phyloP scores from a whole-genome alignment of 2,888 invertebrate genomes.

The Frankliniella intonsa region DNA sequence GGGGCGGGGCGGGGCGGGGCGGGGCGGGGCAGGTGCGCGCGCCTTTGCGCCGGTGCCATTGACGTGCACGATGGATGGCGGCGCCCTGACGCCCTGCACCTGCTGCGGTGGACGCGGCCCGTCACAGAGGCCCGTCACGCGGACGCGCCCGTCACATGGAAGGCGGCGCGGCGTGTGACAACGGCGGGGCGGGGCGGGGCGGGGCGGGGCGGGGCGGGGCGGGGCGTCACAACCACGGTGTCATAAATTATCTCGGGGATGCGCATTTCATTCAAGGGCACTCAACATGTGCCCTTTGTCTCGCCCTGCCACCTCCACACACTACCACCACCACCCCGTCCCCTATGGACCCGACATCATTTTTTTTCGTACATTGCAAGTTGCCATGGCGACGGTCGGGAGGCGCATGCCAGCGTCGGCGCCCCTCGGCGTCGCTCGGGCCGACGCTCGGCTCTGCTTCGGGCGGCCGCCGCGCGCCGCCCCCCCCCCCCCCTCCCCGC shows the following conservation, averaged over 20 bases:
- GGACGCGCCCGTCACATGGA: neutral
- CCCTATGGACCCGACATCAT: neutral
- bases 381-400: neutral
- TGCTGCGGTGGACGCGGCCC: neutral
- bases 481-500: neutral
- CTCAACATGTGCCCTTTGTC: neutral
- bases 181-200: neutral
- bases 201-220: neutral
- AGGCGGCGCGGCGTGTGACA: neutral
- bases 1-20: too few species aligned
- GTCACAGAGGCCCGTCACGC: neutral
- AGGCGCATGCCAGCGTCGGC: neutral
- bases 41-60: neutral
- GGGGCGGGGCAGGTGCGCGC: too few species aligned
- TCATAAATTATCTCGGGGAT: neutral
- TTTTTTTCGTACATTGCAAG: neutral
- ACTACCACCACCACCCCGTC: too few species aligned
- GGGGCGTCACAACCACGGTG: neutral
- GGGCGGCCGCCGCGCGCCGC: neutral
- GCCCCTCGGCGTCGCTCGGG: too few species aligned
- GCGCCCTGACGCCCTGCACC: neutral
- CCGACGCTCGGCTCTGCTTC: too few species aligned
- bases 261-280: too few species aligned
- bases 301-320: neutral
- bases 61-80: neutral